Evolutionary conservation across 1,140 invertebrate species (phyloP).

Genomic region (Sminthurinus signatus): DNA sequence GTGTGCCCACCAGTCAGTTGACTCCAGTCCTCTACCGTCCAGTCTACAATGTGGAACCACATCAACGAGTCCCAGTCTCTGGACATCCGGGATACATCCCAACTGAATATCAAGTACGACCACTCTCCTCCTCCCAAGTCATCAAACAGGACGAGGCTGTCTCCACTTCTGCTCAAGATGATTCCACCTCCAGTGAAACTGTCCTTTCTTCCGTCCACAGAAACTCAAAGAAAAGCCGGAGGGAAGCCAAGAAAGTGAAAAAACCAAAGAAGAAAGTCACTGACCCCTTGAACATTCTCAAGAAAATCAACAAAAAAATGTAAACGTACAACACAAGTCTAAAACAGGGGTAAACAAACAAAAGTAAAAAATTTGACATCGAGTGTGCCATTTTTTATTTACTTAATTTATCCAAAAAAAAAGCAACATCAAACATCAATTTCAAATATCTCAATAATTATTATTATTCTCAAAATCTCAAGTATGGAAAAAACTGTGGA

Average conservation of each 20-base stretch:
- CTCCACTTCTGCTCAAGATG: too few relatives aligned
- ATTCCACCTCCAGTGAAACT: background rate
- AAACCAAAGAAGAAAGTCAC: background rate
- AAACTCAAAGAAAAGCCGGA: background rate
- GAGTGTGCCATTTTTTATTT: too few relatives aligned
- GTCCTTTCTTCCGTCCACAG: background rate
- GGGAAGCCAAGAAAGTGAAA: constrained; percentile 17
- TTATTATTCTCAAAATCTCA: too few relatives aligned
- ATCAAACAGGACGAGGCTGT: constrained; percentile 13
- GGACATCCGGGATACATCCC: background rate
- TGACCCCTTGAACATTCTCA: constrained; percentile 20
- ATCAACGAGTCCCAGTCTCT: background rate
- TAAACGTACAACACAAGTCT: too few relatives aligned
- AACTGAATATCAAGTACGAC: background rate
- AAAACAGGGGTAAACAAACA: too few relatives aligned
- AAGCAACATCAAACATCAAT: too few relatives aligned
- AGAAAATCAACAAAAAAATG: constrained; percentile 11
- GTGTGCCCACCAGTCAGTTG: background rate
- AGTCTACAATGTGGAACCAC: constrained; percentile 8
- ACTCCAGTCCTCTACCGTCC: constrained; percentile 4
- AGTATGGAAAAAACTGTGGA: too few relatives aligned
- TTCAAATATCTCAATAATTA: too few relatives aligned
- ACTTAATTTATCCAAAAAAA: too few relatives aligned
- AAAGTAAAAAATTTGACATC: too few relatives aligned
- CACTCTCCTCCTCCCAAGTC: background rate